These are phyloP conservation scores for Esox niger DNA, from an alignment of 2,113 vertebrate genomes.

Conservation along the genomic window DNA sequence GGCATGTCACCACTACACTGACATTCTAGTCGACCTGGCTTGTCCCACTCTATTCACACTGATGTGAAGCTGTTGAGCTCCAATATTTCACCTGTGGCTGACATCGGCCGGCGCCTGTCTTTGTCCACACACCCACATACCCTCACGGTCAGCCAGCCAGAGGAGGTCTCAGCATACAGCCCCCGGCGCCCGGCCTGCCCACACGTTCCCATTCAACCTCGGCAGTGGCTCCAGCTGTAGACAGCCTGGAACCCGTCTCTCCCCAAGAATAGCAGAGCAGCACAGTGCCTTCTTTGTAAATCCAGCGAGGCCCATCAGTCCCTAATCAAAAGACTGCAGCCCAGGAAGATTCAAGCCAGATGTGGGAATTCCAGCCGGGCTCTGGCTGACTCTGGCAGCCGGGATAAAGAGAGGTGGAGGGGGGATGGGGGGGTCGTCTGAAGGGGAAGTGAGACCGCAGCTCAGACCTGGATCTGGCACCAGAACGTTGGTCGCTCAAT, in stretches of 20 bases:
- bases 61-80: neutral
- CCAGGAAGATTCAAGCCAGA: slow-evolving; percentile 51
- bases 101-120: slow-evolving; percentile 12
- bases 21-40: too few species aligned
- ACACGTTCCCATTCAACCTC: neutral
- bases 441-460: too few species aligned
- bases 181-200: neutral
- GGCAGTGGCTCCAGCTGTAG: slow-evolving; percentile 1
- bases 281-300: slow-evolving; percentile 52
- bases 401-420: neutral
- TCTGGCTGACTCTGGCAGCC: slow-evolving; percentile 22
- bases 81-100: slow-evolving; percentile 20
- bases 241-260: slow-evolving; percentile 10
- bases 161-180: neutral
- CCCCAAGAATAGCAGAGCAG: slow-evolving; percentile 13
- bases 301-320: slow-evolving; percentile 49
- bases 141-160: slow-evolving; percentile 13
- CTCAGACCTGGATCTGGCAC: too few species aligned
- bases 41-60: too few species aligned
- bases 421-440: neutral
- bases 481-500: too few species aligned
- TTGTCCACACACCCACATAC: neutral
- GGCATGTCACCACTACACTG: neutral
- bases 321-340: slow-evolving; percentile 45
- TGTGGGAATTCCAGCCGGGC: slow-evolving; percentile 48